These are phyloP conservation scores for Lineus longissimus DNA, from an alignment of 1,140 invertebrate species.

Conservation along the genomic window DNA sequence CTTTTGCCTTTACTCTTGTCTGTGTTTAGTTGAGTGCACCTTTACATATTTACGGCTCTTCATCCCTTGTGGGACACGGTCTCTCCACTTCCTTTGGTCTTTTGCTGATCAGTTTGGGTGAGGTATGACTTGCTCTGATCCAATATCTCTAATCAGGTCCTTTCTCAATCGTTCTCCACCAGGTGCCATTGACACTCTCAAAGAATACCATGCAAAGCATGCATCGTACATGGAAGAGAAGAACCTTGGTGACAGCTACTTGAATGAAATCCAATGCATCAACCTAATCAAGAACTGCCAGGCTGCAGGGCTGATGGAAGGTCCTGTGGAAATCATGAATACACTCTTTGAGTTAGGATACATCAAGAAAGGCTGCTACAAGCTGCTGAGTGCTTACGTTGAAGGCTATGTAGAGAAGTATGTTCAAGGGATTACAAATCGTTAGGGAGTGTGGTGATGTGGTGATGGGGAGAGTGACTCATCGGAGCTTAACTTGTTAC, in stretches of 20 bases:
- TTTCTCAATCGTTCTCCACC: too few relatives aligned
- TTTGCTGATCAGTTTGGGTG: background rate
- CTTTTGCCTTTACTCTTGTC: background rate
- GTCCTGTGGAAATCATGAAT: conserved; percentile 6
- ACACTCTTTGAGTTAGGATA: conserved; percentile 15
- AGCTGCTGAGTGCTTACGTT: conserved; percentile 9
- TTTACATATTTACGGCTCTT: too few relatives aligned
- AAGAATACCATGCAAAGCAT: conserved; percentile 8
- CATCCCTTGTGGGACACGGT: too few relatives aligned
- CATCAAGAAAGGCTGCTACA: conserved; percentile 14
- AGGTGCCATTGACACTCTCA: conserved; percentile 13
- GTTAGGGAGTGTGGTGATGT: background rate
- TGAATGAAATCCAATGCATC: conserved; percentile 3
- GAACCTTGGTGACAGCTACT: conserved; percentile 4
- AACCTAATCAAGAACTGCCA: conserved; percentile 6
- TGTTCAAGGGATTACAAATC: background rate
- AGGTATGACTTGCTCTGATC: too few relatives aligned
- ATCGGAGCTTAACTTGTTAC: too few relatives aligned
- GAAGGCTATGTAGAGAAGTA: conserved; percentile 16
- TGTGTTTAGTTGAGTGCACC: background rate
- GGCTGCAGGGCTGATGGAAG: background rate
- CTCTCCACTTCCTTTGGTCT: too few relatives aligned
- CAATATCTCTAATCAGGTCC: too few relatives aligned
- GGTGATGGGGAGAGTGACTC: too few relatives aligned
- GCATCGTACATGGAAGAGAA: background rate